Evolutionary conservation across 1,140 invertebrate species (phyloP), one percentile per base, ranked within the genome.

Genomic region (Cataglyphis hispanica): DNA sequence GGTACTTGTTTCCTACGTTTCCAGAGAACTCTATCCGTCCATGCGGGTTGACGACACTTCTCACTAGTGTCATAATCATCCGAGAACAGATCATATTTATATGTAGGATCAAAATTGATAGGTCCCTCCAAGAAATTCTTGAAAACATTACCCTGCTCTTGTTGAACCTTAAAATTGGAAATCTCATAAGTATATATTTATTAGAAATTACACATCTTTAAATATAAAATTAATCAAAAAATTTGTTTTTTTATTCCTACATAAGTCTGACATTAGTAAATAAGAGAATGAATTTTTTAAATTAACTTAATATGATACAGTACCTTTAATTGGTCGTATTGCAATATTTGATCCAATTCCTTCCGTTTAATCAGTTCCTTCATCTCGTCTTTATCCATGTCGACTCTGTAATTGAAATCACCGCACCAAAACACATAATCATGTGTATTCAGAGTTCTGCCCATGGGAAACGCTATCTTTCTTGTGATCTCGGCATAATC

Each of bases 351-450:
- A 81, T 97, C 95, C 86, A 98, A 97, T 92, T 99, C 98, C 84
- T 98, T 97, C 81, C 97, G 96, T 67, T 96, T 96, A 1, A 99
- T 96, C 84, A 98, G 95, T 78, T 98, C 97, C 93, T 99, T 98
- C 84, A 99, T 97, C 93, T 99, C 98, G 16, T 99, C 99, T 93
- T 98, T 99, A 75, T 98, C 97, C 96, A 99, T 97, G 93, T 99
- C 99, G 85, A 99, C 97, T 78, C 99, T 96, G 93, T 99, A 99
- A 94, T 99, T 99, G 94, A 99, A 99, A 96, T 99, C 99, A 0
- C 99, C 99, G 94, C 99, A 99, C 99, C 99, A 99, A 94, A 99
- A 99, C 0, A 99, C 97, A 95, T 99, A 99, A 95, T 99, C 99
- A 94, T 99, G 99, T 16, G 98, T 98, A 94, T 98, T 98, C 0